phyloP scores from a whole-genome alignment of 2,888 invertebrate species.

The Odontothrips loti region DNA sequence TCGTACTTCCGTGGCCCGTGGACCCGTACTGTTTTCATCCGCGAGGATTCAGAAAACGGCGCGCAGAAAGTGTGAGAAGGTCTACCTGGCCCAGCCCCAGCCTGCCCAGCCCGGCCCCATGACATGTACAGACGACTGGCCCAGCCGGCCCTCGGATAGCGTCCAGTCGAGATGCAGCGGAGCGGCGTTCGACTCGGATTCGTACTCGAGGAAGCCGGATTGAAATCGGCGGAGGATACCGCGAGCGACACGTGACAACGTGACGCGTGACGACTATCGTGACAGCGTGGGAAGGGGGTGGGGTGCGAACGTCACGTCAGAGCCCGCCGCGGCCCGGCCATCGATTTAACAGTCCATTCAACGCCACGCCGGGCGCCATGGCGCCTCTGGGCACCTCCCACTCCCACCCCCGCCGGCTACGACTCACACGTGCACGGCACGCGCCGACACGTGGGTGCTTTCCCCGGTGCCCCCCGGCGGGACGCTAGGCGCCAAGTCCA shows the following conservation, averaged over 20 bases:
- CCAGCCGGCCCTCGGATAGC: not conserved
- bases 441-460: not conserved
- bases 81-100: not conserved
- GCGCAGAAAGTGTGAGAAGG: not conserved
- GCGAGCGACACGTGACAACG: not conserved
- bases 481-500: not conserved
- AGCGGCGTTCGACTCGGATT: not conserved
- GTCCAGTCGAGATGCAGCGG: not conserved
- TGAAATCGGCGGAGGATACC: not conserved
- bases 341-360: constrained; percentile 17
- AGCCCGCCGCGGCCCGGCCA: not conserved
- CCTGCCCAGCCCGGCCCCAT: not conserved
- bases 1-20: not conserved
- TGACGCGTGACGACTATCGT: not conserved
- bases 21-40: not conserved
- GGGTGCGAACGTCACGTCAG: too few species aligned
- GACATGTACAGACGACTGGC: not conserved
- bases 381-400: not conserved
- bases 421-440: not conserved
- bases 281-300: not conserved
- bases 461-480: not conserved
- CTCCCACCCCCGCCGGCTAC: not conserved
- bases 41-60: too few species aligned
- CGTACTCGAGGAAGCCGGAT: not conserved
- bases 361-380: not conserved